A percentile compares a stretch with the other conserved stretches of the same genome.
These are phyloP conservation scores for Ormyrus labotus DNA, from an alignment of 2,888 invertebrate species.

Conservation along the genomic window DNA sequence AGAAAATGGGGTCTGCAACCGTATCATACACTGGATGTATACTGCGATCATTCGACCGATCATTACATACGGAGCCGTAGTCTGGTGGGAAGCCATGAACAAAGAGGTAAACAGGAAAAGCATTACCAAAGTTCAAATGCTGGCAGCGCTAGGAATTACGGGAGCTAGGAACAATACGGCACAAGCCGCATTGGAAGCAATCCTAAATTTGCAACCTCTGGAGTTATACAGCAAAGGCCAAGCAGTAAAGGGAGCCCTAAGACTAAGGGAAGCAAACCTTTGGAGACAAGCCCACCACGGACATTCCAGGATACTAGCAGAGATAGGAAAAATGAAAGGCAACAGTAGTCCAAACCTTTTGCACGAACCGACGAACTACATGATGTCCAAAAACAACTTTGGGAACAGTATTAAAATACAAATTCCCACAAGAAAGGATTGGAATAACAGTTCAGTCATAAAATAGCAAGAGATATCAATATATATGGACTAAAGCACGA, in stretches of 20 bases:
- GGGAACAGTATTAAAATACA: not conserved
- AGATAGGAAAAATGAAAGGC: not conserved
- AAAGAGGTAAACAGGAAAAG: conserved; percentile 23
- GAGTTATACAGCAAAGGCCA: conserved; percentile 23
- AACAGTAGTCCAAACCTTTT: not conserved
- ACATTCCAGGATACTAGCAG: conserved; percentile 9
- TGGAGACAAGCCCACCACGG: conserved; percentile 2
- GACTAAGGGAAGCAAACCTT: conserved; percentile 15
- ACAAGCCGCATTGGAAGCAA: conserved; percentile 28
- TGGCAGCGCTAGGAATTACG: conserved; percentile 46
- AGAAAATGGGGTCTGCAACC: conserved; percentile 32
- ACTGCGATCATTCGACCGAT: conserved; percentile 40
- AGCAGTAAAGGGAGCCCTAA: conserved; percentile 57
- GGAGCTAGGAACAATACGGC: conserved; percentile 50
- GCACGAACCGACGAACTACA: not conserved
- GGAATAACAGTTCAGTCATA: conserved; percentile 7
- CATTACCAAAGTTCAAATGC: conserved; percentile 44
- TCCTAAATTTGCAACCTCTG: conserved; percentile 45
- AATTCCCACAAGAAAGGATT: conserved; percentile 16
- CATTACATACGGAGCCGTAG: conserved; percentile 45
- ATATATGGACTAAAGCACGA: conserved; percentile 10
- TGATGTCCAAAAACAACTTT: not conserved
- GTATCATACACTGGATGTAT: not conserved
- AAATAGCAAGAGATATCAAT: conserved; percentile 11
- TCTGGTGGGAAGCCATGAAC: conserved; percentile 44